phyloP scores from a whole-genome alignment of 2,888 invertebrate species.

The Drosophila rellima region DNA sequence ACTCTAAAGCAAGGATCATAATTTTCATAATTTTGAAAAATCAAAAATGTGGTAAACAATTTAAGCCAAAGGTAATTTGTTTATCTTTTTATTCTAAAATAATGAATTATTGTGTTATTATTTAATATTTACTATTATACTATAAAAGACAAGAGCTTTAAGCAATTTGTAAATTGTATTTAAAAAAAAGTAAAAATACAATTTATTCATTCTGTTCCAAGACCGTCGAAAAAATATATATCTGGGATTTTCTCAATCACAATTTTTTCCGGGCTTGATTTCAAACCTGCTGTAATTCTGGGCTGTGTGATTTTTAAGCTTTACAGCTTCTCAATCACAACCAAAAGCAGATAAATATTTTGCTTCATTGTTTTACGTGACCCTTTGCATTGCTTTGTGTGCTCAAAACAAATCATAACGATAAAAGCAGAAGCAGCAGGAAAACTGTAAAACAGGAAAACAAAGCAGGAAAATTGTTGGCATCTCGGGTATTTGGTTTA shows the following conservation, averaged over 20 bases:
- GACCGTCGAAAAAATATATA: not conserved
- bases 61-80: no score
- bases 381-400: slow-evolving; percentile 24
- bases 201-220: not conserved
- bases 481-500: slow-evolving; percentile 45
- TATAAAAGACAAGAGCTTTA: no score
- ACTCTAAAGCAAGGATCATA: no score
- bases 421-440: slow-evolving; percentile 18
- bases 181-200: not conserved
- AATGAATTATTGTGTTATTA: no score
- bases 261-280: not conserved
- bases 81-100: no score
- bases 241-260: not conserved
- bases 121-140: no score
- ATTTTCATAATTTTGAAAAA: no score
- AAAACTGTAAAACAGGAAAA: slow-evolving; percentile 5
- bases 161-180: no score
- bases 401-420: slow-evolving; percentile 29
- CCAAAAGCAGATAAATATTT: slow-evolving; percentile 28
- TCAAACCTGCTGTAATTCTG: not conserved
- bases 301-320: slow-evolving; percentile 33
- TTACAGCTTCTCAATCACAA: slow-evolving; percentile 31
- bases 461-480: slow-evolving; percentile 21
- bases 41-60: no score
- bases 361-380: slow-evolving; percentile 30